Evolutionary conservation across 2,797 vertebrate species (phyloP).

Genomic region (Dryobates pubescens): DNA sequence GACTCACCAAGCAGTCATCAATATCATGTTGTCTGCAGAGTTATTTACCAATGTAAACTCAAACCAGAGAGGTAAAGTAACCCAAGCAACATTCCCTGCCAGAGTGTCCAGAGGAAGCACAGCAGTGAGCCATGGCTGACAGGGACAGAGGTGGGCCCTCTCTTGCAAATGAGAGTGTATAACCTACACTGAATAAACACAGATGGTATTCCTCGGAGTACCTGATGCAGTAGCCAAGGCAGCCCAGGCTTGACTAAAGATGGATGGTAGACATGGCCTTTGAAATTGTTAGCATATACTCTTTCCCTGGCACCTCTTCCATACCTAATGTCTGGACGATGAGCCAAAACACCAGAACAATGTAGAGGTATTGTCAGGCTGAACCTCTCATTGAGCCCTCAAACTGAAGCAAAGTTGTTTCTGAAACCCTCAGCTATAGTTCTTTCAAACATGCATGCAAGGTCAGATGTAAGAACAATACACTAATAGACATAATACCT

Average conservation of each 20-base stretch:
- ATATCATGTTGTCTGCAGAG: not conserved
- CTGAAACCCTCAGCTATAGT: not conserved
- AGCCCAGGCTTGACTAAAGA: not conserved
- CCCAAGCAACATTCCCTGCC: not conserved
- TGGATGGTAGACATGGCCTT: not conserved
- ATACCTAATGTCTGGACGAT: not conserved
- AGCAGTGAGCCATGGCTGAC: not conserved
- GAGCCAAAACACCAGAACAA: not conserved
- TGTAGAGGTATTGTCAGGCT: not conserved
- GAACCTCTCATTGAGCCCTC: not conserved
- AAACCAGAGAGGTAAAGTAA: conserved; percentile 8
- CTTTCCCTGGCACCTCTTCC: not conserved
- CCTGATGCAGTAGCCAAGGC: not conserved
- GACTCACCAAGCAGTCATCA: not conserved
- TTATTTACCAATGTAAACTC: not conserved
- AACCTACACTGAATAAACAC: not conserved
- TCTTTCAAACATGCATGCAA: not conserved
- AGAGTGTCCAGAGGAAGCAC: not conserved
- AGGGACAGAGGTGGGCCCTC: not conserved
- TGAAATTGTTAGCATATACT: not conserved
- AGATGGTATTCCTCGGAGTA: not conserved
- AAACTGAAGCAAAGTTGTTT: not conserved
- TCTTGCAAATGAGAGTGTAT: not conserved
- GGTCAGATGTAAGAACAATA: not conserved
- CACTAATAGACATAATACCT: not conserved